These are phyloP conservation scores for Dryoscopus gambensis DNA, from an alignment of 2,113 vertebrate genomes.

Conservation along the genomic window DNA sequence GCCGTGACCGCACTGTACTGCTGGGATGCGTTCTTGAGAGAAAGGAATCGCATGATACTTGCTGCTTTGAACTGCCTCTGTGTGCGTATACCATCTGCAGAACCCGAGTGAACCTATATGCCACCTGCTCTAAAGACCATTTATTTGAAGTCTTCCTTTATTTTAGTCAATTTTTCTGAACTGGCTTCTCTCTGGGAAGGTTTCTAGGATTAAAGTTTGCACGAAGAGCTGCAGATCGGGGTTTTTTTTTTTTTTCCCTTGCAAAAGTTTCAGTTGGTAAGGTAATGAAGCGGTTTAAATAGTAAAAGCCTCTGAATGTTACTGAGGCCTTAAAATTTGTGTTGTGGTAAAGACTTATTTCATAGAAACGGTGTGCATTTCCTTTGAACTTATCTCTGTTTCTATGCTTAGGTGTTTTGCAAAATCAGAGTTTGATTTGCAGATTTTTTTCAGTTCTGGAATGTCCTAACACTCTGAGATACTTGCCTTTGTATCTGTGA, in stretches of 20 bases:
- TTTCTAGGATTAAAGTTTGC: neutral
- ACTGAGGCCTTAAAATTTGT: neutral
- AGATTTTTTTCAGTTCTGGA: neutral
- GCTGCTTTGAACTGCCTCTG: neutral
- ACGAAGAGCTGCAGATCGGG: neutral
- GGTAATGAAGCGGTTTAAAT: neutral
- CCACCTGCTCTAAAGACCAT: accelerated
- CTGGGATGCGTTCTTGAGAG: neutral
- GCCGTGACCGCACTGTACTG: accelerated
- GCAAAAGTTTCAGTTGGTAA: neutral
- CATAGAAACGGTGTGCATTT: neutral
- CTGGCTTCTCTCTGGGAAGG: neutral
- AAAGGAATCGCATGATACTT: accelerated
- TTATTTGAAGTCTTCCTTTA: neutral
- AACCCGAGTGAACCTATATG: neutral
- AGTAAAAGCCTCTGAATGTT: neutral
- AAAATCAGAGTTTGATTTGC: neutral
- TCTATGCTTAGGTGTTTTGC: neutral
- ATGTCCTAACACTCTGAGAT: neutral
- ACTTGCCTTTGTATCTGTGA: neutral
- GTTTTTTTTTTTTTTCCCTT: neutral
- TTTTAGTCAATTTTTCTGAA: neutral
- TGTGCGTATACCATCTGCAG: accelerated
- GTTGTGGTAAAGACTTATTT: neutral
- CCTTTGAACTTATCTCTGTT: neutral